Conservation (phyloP, 2,113 vertebrate genomes). For the Gila orcuttii region DNA sequence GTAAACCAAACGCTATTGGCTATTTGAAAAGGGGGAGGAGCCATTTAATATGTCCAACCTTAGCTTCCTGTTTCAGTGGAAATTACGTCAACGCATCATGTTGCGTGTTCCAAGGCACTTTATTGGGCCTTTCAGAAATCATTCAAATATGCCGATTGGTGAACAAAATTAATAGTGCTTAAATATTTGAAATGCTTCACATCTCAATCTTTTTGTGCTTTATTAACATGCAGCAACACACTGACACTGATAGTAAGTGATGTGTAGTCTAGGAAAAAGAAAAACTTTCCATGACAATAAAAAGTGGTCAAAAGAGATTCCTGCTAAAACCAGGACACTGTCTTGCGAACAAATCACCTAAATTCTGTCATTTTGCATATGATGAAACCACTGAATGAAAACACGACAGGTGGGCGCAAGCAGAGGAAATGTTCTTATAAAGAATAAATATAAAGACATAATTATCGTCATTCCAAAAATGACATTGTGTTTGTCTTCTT, state of each 20-base stretch:
- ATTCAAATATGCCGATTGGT: background rate
- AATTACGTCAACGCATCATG: no score
- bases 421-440: constrained; percentile 5
- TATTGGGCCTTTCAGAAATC: background rate
- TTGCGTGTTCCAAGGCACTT: no score
- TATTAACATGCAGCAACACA: background rate
- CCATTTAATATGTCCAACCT: no score
- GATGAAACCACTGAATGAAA: background rate
- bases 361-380: background rate
- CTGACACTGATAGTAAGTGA: background rate
- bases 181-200: background rate
- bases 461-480: constrained; percentile 51
- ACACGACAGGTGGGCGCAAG: constrained; percentile 31
- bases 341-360: background rate
- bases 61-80: no score
- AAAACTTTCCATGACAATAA: background rate
- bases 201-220: background rate
- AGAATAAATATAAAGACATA: constrained; percentile 54
- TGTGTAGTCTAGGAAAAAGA: background rate
- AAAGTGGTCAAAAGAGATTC: background rate
- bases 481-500: constrained; percentile 52
- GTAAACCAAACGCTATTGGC: no score
- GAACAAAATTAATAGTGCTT: background rate
- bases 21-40: no score
- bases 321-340: background rate